Evolutionary conservation across 2,888 invertebrate genomes (phyloP).

Genomic region (Ectobius pallidus): DNA sequence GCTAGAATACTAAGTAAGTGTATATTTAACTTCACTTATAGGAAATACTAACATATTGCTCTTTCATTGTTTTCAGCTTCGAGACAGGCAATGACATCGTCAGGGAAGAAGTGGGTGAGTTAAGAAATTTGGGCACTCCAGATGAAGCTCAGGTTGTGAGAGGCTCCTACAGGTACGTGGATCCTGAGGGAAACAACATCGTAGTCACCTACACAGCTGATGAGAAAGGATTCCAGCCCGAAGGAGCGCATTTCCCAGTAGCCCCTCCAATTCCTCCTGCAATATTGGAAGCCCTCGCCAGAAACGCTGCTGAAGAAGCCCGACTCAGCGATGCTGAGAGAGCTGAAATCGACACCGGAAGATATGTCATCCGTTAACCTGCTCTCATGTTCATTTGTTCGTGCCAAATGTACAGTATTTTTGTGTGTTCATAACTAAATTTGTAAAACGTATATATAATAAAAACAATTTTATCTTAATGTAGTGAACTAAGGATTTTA

Average conservation of each 20-base stretch:
- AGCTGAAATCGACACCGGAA: constrained; percentile 39
- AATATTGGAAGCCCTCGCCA: constrained; percentile 41
- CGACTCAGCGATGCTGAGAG: constrained; percentile 34
- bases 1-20: too few species aligned
- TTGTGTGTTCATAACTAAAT: too few species aligned
- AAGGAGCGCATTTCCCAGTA: constrained; percentile 38
- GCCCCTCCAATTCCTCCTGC: constrained; percentile 40
- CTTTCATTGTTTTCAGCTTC: constrained; percentile 41
- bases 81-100: constrained; percentile 43
- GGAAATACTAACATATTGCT: too few species aligned
- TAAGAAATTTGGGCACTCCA: constrained; percentile 36
- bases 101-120: constrained; percentile 38
- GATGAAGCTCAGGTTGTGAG: constrained; percentile 36
- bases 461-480: too few species aligned
- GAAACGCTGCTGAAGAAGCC: constrained; percentile 43
- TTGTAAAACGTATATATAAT: too few species aligned
- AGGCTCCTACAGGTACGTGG: constrained; percentile 42
- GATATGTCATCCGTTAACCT: constrained; percentile 35
- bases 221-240: constrained; percentile 40
- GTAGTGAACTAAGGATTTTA: too few species aligned
- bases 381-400: too few species aligned
- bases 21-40: too few species aligned
- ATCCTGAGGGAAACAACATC: constrained; percentile 40
- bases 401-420: background rate
- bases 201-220: constrained; percentile 35